Percentiles rank a stretch among this genome's conserved stretches.
Conservation (phyloP, 1,140 invertebrate species). For the Chionoecetes opilio region DNA sequence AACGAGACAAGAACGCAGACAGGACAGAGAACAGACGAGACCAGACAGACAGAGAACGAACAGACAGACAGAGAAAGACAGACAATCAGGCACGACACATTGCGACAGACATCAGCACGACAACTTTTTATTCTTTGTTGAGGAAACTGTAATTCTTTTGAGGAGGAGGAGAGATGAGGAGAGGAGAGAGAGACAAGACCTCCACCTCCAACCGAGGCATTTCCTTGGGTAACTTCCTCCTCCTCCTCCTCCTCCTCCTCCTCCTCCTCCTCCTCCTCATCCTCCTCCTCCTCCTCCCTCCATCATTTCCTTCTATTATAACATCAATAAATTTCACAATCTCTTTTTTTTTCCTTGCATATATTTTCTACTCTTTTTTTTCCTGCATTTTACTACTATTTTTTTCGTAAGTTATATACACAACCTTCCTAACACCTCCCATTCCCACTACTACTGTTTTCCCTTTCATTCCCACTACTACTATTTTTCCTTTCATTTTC, state of each 20-base stretch:
- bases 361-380: too few relatives aligned
- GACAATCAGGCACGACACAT: background rate
- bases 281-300: background rate
- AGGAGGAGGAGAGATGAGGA: background rate
- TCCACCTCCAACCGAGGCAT: conserved; percentile 2
- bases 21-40: background rate
- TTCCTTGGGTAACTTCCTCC: conserved; percentile 5
- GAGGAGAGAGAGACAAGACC: background rate
- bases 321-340: too few relatives aligned
- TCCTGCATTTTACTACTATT: too few relatives aligned
- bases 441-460: too few relatives aligned
- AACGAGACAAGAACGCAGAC: too few relatives aligned
- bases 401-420: too few relatives aligned
- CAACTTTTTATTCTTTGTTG: background rate
- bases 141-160: background rate
- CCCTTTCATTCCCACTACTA: too few relatives aligned
- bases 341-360: too few relatives aligned
- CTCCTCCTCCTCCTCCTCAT: background rate
- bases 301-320: too few relatives aligned
- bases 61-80: background rate
- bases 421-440: too few relatives aligned
- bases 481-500: too few relatives aligned
- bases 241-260: conserved; percentile 32
- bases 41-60: background rate
- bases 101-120: too few relatives aligned